Evolutionary conservation across 2,113 vertebrate species (phyloP), one percentile per base, ranked within the genome.

Genomic region (Neotragus moschatus): DNA sequence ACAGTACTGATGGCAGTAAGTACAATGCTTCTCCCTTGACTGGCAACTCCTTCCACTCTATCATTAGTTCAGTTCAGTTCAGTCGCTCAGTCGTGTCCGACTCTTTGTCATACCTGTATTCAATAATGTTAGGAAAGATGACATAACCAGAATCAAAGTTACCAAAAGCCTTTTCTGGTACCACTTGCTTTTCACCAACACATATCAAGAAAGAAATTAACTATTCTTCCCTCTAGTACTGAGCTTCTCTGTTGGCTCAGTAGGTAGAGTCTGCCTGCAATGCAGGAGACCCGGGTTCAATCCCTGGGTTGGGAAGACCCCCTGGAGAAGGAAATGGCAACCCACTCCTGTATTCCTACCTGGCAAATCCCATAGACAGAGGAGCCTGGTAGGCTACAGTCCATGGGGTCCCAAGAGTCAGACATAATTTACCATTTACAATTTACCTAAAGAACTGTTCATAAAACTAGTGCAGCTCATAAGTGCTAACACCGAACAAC

Each of bases 251-350:
- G 19, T 39, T 23, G 19, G 19, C n/a, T 70, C n/a, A 39, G 66
- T 70, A 0, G 0, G 19, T 70, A 23, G n/a, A 39, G 10, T 70
- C 66, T 39, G 66, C n/a, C 66, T 70, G n/a, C 10, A 39, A 23
- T 39, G 19, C n/a, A 39, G n/a, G 5, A 39, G n/a, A 70, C 4
- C 5, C 0, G 0, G 66, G 5, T 73, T 39, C 36, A 39, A 0
- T 39, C 19, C 66, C 66, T 73, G 36, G 5, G 19, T 73, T 73
- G 66, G 66, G 21, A 73, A 73, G n/a, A 70, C 23, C n/a, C 66
- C n/a, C n/a, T 39, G 19, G 10, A 70, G 66, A 73, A 73, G n/a
- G 21, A 39, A 73, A 73, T 39, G 19, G 66, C 66, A 73, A 73
- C 19, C 66, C n/a, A 73, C 66, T 39, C 19, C n/a, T 39, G 36